phyloP scores from a whole-genome alignment of 2,888 invertebrate species.

The Saturnia pavonia region DNA sequence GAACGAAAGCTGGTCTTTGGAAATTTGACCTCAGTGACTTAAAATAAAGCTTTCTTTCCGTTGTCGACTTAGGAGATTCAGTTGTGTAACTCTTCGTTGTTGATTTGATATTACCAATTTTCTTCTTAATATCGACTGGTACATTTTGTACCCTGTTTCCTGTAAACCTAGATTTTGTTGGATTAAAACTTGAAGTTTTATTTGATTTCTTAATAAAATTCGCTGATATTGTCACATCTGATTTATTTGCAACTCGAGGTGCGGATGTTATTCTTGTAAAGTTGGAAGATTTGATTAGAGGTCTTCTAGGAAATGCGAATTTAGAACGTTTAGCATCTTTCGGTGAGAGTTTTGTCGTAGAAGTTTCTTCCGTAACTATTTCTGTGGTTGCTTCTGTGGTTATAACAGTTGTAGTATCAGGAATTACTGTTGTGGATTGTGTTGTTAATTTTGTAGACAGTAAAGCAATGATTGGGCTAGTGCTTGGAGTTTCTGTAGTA shows the following conservation, averaged over 20 bases:
- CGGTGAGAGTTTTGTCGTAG: conserved; percentile 56
- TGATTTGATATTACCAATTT: conserved; percentile 47
- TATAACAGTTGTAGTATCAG: conserved; percentile 26
- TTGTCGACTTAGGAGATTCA: conserved; percentile 63
- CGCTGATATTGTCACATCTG: conserved; percentile 48
- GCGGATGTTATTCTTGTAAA: conserved; percentile 49
- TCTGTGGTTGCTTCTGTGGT: conserved; percentile 42
- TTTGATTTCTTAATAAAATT: conserved; percentile 58
- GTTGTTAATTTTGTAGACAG: conserved; percentile 41
- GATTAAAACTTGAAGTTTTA: conserved; percentile 62
- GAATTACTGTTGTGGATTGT: conserved; percentile 31
- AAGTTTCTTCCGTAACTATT: conserved; percentile 55
- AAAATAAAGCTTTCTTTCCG: conserved; percentile 64
- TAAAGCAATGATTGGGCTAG: conserved; percentile 43
- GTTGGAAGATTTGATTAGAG: conserved; percentile 60
- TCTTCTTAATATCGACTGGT: conserved; percentile 68
- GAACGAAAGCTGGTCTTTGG: conserved; percentile 65
- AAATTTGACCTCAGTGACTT: conserved; percentile 68
- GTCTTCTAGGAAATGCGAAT: conserved; percentile 69
- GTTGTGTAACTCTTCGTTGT: conserved; percentile 59
- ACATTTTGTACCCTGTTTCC: conserved; percentile 68
- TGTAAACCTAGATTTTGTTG: conserved; percentile 63
- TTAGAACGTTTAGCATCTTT: conserved; percentile 65
- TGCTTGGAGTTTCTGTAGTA: conserved; percentile 31
- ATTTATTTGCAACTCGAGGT: conserved; percentile 52